A percentile compares a stretch with the other conserved stretches of the same genome.
phyloP scores from a whole-genome alignment of 2,888 invertebrate species.

The Eupelmus urozonus region DNA sequence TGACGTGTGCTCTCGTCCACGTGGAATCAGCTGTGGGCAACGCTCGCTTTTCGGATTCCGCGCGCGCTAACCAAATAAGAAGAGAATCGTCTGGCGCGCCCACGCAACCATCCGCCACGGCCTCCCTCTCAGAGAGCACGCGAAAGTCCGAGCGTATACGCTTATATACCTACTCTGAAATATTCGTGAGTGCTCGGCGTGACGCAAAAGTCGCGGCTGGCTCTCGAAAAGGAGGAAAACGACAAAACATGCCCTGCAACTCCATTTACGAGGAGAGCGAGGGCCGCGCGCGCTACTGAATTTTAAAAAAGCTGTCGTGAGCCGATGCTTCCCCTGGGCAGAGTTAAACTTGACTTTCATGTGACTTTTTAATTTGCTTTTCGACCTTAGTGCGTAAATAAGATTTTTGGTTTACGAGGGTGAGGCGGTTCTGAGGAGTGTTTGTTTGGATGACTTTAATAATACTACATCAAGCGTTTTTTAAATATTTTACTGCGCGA shows the following conservation, averaged over 20 bases:
- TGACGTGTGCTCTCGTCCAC: no score
- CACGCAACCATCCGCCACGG: constrained; percentile 37
- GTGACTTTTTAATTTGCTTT: constrained; percentile 4
- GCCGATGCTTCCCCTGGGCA: neutral
- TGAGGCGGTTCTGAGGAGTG: no score
- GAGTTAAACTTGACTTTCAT: neutral
- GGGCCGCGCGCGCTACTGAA: constrained; percentile 1
- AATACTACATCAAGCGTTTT: no score
- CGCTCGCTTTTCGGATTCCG: constrained; percentile 16
- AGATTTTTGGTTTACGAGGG: neutral
- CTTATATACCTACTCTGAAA: no score
- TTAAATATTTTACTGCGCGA: no score
- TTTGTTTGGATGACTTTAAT: no score
- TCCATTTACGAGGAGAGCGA: constrained; percentile 6
- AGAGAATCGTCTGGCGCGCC: constrained; percentile 29
- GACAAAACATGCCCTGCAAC: neutral
- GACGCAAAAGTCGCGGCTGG: constrained; percentile 9
- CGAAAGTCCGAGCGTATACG: neutral
- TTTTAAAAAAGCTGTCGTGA: neutral
- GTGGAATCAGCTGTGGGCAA: constrained; percentile 24
- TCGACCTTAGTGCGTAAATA: neutral
- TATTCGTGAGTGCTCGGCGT: neutral
- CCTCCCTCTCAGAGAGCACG: neutral
- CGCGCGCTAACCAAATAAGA: constrained; percentile 59
- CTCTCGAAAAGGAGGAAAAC: neutral